phyloP scores from a whole-genome alignment of 1,140 invertebrate species.

The Aphis gossypii region DNA sequence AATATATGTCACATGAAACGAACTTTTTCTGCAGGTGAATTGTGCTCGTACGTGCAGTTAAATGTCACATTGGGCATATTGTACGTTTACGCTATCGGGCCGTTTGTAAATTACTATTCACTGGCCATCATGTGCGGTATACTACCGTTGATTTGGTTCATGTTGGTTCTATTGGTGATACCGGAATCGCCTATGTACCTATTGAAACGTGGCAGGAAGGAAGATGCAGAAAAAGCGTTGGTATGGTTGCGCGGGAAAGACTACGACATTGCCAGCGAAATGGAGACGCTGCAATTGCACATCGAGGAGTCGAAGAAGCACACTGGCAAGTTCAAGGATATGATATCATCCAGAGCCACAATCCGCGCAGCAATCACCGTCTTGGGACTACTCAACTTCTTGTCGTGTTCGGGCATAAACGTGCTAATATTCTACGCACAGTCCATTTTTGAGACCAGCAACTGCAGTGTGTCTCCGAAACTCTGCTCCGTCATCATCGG shows the following conservation, averaged over 20 bases:
- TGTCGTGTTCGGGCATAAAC: constrained; percentile 68
- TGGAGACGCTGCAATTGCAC: constrained; percentile 71
- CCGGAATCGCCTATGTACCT: constrained; percentile 66
- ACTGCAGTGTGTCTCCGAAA: constrained; percentile 68
- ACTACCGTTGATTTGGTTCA: constrained; percentile 66
- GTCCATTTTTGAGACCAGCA: constrained; percentile 70
- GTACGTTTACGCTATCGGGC: constrained; percentile 76
- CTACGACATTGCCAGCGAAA: constrained; percentile 77
- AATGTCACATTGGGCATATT: constrained; percentile 84
- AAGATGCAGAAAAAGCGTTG: constrained; percentile 62
- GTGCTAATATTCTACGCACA: constrained; percentile 76
- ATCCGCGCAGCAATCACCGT: constrained; percentile 75
- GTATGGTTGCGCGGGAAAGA: constrained; percentile 69
- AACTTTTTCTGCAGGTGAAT: constrained; percentile 60
- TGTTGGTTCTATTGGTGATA: constrained; percentile 67
- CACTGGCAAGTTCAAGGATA: constrained; percentile 67
- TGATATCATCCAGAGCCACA: constrained; percentile 69
- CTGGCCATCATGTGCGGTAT: constrained; percentile 61
- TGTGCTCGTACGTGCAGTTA: constrained; percentile 83
- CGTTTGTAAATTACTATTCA: constrained; percentile 61
- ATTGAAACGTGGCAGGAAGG: constrained; percentile 62
- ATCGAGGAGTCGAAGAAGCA: constrained; percentile 69
- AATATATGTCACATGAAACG: neutral
- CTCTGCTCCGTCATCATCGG: constrained; percentile 74
- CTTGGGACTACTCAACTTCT: constrained; percentile 68